Conservation (phyloP, 2,888 invertebrate species). For the Lasioglossum vierecki region DNA sequence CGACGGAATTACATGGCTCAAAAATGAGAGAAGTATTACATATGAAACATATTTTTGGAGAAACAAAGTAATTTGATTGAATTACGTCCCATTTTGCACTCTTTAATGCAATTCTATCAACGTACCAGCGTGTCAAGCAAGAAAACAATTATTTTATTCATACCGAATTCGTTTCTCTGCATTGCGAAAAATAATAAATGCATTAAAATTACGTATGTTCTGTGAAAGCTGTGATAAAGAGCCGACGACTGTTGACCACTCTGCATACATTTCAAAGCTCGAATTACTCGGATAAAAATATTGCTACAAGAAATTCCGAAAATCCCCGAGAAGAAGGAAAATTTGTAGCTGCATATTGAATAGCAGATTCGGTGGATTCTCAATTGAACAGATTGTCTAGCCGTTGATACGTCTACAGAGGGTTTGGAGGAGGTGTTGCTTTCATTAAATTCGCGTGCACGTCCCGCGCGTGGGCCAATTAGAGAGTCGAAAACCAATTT, state of each 20-base stretch:
- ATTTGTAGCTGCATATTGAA: neutral
- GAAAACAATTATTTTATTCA: neutral
- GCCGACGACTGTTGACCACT: neutral
- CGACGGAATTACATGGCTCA: neutral
- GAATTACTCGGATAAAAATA: slow-evolving; percentile 46
- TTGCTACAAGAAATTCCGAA: neutral
- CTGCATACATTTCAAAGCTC: slow-evolving; percentile 20
- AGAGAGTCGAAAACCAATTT: slow-evolving; percentile 74
- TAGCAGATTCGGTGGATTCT: slow-evolving; percentile 1
- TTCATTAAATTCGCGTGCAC: slow-evolving; percentile 72
- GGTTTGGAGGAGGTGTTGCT: slow-evolving; percentile 49
- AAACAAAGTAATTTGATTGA: neutral
- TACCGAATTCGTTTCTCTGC: neutral
- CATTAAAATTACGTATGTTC: neutral
- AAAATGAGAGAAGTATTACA: neutral
- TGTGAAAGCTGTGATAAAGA: neutral
- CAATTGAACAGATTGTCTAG: slow-evolving; percentile 33
- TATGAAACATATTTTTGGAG: neutral
- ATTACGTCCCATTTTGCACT: neutral
- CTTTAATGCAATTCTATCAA: neutral
- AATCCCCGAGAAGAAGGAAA: neutral
- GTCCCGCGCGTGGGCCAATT: slow-evolving; percentile 66
- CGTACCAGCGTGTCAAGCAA: neutral
- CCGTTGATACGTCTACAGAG: slow-evolving; percentile 27
- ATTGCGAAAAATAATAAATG: neutral